These are phyloP conservation scores for Rhynchophorus ferrugineus DNA, from an alignment of 1,140 invertebrate genomes.

Conservation along the genomic window DNA sequence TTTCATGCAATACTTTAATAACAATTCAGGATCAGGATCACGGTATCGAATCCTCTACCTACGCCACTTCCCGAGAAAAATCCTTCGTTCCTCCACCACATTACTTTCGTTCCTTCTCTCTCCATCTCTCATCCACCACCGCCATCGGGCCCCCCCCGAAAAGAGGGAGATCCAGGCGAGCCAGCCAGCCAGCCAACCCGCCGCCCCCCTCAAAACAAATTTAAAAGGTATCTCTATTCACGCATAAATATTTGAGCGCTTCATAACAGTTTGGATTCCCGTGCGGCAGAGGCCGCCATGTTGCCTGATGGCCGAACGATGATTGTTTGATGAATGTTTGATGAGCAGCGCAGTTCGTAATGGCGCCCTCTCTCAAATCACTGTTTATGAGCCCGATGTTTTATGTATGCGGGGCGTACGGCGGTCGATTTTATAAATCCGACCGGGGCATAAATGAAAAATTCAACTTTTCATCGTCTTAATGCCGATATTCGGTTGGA, in stretches of 20 bases:
- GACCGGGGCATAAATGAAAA: too few species aligned
- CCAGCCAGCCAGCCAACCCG: not conserved
- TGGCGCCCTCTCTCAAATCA: constrained; percentile 17
- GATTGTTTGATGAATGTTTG: constrained; percentile 44
- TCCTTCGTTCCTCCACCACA: too few species aligned
- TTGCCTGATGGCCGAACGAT: constrained; percentile 43
- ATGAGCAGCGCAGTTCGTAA: constrained; percentile 23
- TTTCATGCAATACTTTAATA: too few species aligned
- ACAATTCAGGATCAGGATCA: too few species aligned
- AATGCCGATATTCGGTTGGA: too few species aligned
- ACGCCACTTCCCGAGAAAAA: too few species aligned
- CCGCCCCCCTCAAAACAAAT: constrained; percentile 5
- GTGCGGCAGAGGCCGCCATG: constrained; percentile 38
- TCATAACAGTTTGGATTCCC: constrained; percentile 40
- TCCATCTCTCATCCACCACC: too few species aligned
- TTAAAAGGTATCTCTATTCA: constrained; percentile 38
- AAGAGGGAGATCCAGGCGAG: constrained; percentile 1
- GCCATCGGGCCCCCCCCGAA: too few species aligned
- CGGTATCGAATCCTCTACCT: too few species aligned
- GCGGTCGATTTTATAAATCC: too few species aligned
- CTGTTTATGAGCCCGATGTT: constrained; percentile 33
- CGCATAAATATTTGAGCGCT: constrained; percentile 42
- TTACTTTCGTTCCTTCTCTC: too few species aligned
- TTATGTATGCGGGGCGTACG: constrained; percentile 35
- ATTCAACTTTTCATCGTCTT: too few species aligned